Base-by-base conservation (phyloP, 1,140 invertebrate genomes). In the Microplitis mediator region DNA sequence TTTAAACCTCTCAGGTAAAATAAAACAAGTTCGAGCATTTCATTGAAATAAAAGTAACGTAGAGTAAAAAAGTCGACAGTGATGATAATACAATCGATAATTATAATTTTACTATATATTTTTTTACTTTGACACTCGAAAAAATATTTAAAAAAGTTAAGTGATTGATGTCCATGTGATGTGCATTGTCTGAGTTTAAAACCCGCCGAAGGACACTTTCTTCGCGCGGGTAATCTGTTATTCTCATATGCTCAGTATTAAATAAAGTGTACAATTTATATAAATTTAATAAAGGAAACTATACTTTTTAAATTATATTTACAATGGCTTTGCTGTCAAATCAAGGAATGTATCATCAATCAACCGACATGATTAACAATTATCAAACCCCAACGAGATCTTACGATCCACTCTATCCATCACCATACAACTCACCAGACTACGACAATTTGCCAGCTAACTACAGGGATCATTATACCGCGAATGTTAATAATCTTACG, bases 281-380 rank as follows among this genome's bases (percentile, higher is more conserved):
- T 23, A 2, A 23, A 23, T 23, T 23, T 23, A 23, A 23, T 23
- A 23, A 23, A 23, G 23, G 23, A 23, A 23, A 23, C 23, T 23
- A 23, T 23, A 23, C 23, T 23, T 23, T 23, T 23, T 1, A 23
- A 23, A 23, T 23, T 23, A 23, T 23, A 23, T 23, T 23, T 23
- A 71, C 9, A 2, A 86, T 87, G 85, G 85, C 85, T 6, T 61
- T 87, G n/a, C 73, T 86, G 11, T 81, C 82, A n/a, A 86, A 85
- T 51, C 79, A 83, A 54, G 76, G 70, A 56, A 80, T 80, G 56
- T 85, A 84, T 63, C 76, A 84, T 4, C 64, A 79, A 0, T 78
- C 81, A 2, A 74, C 81, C 31, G 81, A 84, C 51, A 82, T 84
- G 74, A 9, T 86, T 13, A 78, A 79, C 4, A 50, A 61, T 1